Base-by-base conservation (phyloP, 2,113 vertebrate genomes). In the Cervus canadensis region DNA sequence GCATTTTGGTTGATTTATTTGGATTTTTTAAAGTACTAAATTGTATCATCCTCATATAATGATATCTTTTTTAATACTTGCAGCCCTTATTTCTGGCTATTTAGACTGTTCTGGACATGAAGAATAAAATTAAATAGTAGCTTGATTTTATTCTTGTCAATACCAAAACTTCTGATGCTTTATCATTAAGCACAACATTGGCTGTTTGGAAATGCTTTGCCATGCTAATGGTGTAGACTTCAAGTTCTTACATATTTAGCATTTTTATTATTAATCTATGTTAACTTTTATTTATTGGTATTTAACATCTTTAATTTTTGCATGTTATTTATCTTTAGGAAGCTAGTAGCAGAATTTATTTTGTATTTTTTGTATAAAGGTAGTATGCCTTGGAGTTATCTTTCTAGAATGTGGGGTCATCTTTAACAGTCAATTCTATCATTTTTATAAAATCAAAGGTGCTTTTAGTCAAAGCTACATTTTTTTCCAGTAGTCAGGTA, bases 231-330 rank as follows among this genome's bases (percentile, higher is more conserved):
- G 79, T 30, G 5, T n/a, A 92, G 60, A 81, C n/a, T 54, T 90
- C 52, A 93, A 82, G 89, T 28, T 40, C 56, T 89, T 83, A 81
- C 40, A 12, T 78, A 91, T 30, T 79, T 74, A 94, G 36, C 25
- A 84, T 91, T 93, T 91, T 89, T 74, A 30, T 86, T 95, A 81
- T 45, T 81, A 92, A 87, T 48, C 57, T 25, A 64, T 76, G 36
- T 88, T 96, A 56, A 88, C 64, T 88, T 91, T 94, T 79, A 81
- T 93, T 91, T 84, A 85, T 91, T 48, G 15, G 5, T 16, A 85
- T 74, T 94, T 71, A 59, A 59, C 15, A 48, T 40, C 71, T 84
- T 52, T 33, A 71, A 62, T 78, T 92, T 85, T 95, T 84, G 9
- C 16, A 62, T 28, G 9, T 71, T 48, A 60, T 56, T 91, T 82